Conservation (phyloP, 2,888 invertebrate species). For the Brachycybe producta region DNA sequence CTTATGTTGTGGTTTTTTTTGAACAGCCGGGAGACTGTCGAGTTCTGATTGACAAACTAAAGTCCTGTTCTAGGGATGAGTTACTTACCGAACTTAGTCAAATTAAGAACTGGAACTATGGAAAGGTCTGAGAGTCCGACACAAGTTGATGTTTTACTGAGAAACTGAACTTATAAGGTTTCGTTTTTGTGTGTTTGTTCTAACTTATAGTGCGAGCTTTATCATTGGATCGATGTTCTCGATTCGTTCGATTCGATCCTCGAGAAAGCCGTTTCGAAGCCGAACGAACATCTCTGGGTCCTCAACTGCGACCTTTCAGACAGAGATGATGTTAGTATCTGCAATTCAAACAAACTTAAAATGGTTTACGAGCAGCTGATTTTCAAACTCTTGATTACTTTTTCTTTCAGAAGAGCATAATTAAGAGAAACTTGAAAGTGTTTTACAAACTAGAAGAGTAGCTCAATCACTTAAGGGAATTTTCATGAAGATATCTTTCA, state of each 20-base stretch:
- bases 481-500: too few relatives aligned
- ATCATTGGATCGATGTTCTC: conserved; percentile 72
- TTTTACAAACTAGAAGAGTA: too few relatives aligned
- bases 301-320: conserved; percentile 57
- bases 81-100: conserved; percentile 53
- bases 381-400: too few relatives aligned
- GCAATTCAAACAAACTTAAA: conserved; percentile 22
- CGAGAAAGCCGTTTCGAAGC: conserved; percentile 54
- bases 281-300: conserved; percentile 50
- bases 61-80: conserved; percentile 47
- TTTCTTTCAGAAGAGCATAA: too few relatives aligned
- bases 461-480: too few relatives aligned
- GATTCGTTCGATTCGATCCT: conserved; percentile 61
- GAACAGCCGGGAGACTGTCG: conserved; percentile 61
- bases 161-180: neutral
- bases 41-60: conserved; percentile 56
- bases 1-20: conserved; percentile 21
- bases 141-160: neutral
- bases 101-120: conserved; percentile 69
- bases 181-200: conserved; percentile 4
- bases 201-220: conserved; percentile 51
- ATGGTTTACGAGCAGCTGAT: too few relatives aligned
- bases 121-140: conserved; percentile 42
- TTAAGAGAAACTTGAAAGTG: too few relatives aligned
- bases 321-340: conserved; percentile 47